Evolutionary conservation across 92 coral and sea anemone species (phyloP).

Genomic region (Parazoanthus swiftii): DNA sequence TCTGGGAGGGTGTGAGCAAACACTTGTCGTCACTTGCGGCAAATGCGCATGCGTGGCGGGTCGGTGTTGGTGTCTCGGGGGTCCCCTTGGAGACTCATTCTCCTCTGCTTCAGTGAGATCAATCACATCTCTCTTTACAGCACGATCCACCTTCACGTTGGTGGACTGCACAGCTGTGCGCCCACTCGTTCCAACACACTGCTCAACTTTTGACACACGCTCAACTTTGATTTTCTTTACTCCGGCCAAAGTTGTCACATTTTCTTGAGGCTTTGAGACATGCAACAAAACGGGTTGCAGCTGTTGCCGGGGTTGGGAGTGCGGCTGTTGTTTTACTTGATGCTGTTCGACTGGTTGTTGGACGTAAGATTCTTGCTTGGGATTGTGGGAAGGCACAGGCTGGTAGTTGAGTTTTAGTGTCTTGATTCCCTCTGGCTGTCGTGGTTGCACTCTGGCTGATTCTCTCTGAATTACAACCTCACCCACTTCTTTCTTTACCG

Average conservation of each 20-base stretch:
- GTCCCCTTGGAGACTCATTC: not conserved
- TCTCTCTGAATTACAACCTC: not conserved
- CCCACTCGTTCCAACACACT: constrained; percentile 25
- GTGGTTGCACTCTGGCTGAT: not conserved
- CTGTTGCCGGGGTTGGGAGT: not conserved
- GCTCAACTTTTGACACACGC: constrained; percentile 8
- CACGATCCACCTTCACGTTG: not conserved
- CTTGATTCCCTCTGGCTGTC: constrained; percentile 1
- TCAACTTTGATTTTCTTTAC: constrained; percentile 36
- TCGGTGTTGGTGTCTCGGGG: constrained; percentile 1
- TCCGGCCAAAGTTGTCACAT: constrained; percentile 1
- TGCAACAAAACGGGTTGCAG: constrained; percentile 12
- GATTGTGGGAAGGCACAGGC: not conserved
- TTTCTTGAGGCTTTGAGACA: constrained; percentile 17
- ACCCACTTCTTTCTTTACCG: constrained; percentile 29
- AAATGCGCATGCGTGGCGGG: constrained; percentile 10
- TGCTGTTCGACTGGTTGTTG: not conserved
- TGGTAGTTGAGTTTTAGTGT: not conserved
- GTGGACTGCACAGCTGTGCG: not conserved
- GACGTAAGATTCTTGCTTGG: not conserved
- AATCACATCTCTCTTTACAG: constrained; percentile 22
- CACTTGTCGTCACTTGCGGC: constrained; percentile 5
- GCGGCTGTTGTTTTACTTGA: not conserved
- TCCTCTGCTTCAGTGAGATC: constrained; percentile 38
- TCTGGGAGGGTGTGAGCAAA: constrained; percentile 8